Conservation (phyloP, 2,888 invertebrate species). For the Nebria brevicollis region DNA sequence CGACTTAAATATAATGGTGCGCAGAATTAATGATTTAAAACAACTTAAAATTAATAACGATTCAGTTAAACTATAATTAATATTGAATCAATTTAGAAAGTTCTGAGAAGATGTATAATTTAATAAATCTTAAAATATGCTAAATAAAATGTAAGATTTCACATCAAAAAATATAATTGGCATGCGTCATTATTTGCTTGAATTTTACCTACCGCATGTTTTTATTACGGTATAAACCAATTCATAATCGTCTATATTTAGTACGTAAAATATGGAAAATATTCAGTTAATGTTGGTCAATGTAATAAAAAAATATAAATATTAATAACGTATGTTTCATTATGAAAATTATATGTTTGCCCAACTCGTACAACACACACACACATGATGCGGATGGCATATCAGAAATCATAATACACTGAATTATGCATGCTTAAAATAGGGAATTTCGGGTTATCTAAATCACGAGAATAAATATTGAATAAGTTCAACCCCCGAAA, state of each 20-base stretch:
- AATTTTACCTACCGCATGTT: not conserved
- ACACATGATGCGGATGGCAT: not conserved
- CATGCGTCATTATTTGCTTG: not conserved
- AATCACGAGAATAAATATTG: constrained; percentile 42
- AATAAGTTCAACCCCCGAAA: constrained; percentile 19
- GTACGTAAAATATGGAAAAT: not conserved
- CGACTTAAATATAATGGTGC: no score
- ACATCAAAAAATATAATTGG: not conserved
- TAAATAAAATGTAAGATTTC: not conserved
- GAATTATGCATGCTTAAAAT: constrained; percentile 31
- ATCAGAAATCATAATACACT: constrained; percentile 18
- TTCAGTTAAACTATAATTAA: not conserved
- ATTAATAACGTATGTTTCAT: constrained; percentile 45
- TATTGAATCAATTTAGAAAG: not conserved
- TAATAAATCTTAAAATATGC: not conserved
- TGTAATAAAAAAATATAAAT: constrained; percentile 31
- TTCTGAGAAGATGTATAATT: not conserved
- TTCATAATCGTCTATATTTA: not conserved
- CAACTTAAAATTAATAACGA: no score
- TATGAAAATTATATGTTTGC: constrained; percentile 48
- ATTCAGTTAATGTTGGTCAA: constrained; percentile 28
- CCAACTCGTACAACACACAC: not conserved
- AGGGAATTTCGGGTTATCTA: constrained; percentile 39
- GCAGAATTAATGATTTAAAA: no score
- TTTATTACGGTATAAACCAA: not conserved